phyloP scores from a whole-genome alignment of 2,888 invertebrate genomes.

The Xanthia icteritia region DNA sequence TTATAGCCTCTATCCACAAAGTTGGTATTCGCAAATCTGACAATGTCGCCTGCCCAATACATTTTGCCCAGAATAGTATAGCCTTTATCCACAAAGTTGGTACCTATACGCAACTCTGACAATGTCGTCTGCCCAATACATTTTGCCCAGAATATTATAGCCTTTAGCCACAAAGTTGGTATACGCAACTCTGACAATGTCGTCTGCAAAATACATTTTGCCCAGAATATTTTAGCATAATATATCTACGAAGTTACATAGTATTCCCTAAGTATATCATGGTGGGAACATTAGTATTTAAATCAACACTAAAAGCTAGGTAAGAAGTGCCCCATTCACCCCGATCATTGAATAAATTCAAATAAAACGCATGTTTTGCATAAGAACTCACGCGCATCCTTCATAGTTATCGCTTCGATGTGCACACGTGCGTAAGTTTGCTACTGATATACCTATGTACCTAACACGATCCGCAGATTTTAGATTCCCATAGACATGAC shows the following conservation, averaged over 20 bases:
- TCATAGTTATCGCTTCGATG: slow-evolving; percentile 14
- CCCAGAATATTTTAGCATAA: too few species aligned
- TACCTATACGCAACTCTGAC: neutral
- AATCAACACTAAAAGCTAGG: neutral
- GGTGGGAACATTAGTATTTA: neutral
- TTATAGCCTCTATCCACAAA: too few species aligned
- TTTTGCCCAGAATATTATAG: neutral
- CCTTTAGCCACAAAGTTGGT: too few species aligned
- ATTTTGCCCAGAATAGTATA: neutral
- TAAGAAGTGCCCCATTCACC: neutral
- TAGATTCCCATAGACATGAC: slow-evolving; percentile 20
- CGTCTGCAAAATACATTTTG: too few species aligned
- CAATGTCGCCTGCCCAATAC: neutral
- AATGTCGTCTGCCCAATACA: too few species aligned
- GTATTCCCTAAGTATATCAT: too few species aligned
- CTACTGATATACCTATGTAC: neutral
- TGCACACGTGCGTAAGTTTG: slow-evolving; percentile 32
- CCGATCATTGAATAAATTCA: neutral
- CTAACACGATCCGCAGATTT: neutral
- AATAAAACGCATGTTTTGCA: slow-evolving; percentile 24
- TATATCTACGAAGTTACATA: too few species aligned
- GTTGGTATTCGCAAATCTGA: neutral
- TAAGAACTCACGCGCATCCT: slow-evolving; percentile 20
- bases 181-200: too few species aligned
- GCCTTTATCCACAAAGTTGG: neutral